phyloP scores from a whole-genome alignment of 2,113 vertebrate genomes.

The Cryptotis parvus region DNA sequence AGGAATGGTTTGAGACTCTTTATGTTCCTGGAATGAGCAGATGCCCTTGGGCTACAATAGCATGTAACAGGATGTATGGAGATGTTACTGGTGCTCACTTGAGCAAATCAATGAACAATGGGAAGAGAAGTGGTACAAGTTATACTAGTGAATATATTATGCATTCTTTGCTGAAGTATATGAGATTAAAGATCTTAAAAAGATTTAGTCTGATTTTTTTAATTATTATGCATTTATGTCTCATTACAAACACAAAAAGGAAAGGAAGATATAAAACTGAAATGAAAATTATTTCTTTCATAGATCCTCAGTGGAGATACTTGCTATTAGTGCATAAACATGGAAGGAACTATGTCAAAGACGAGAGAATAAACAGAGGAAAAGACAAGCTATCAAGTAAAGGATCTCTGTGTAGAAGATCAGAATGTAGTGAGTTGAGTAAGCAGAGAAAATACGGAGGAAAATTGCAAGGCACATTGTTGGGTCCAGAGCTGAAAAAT shows the following conservation, averaged over 20 bases:
- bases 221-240: background rate
- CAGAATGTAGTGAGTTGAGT: background rate
- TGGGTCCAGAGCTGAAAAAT: background rate
- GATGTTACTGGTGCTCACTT: too few species aligned
- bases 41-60: too few species aligned
- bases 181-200: background rate
- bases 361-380: background rate
- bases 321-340: background rate
- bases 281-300: background rate
- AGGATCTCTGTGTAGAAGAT: background rate
- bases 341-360: background rate
- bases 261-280: background rate
- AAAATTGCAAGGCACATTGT: background rate
- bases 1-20: too few species aligned
- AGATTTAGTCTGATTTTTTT: background rate
- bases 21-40: too few species aligned
- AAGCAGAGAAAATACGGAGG: background rate
- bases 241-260: background rate
- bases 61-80: too few species aligned
- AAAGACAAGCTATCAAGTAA: background rate
- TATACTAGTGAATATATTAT: background rate
- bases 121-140: too few species aligned
- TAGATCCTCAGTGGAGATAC: background rate
- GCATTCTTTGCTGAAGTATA: background rate
- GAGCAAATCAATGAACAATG: too few species aligned